phyloP scores from a whole-genome alignment of 2,888 invertebrate species.

The Sinotaia quadrata region DNA sequence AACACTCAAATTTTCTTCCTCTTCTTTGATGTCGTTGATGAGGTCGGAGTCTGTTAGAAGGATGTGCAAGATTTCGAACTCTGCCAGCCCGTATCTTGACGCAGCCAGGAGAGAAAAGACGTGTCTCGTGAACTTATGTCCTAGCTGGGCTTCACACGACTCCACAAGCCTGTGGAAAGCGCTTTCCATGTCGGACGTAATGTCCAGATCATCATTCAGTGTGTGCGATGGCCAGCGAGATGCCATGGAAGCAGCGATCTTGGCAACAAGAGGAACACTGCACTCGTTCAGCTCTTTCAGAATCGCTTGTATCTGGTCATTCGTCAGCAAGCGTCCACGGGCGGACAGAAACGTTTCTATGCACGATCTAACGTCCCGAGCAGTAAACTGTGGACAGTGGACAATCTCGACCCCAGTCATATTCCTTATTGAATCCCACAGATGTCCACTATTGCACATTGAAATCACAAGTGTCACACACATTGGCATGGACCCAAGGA shows the following conservation, averaged over 20 bases:
- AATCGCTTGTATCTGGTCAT: constrained; percentile 32
- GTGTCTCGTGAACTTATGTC: constrained; percentile 34
- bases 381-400: not conserved
- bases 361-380: constrained; percentile 9
- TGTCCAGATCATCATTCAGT: constrained; percentile 27
- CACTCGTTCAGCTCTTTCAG: constrained; percentile 26
- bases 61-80: constrained; percentile 39
- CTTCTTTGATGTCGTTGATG: constrained; percentile 35
- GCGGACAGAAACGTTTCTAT: constrained; percentile 16
- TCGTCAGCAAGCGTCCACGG: constrained; percentile 25
- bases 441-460: constrained; percentile 7
- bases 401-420: constrained; percentile 12
- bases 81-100: constrained; percentile 36
- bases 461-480: constrained; percentile 32
- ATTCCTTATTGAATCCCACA: constrained; percentile 28
- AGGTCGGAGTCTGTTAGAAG: constrained; percentile 34
- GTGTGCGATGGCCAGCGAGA: constrained; percentile 39
- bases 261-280: constrained; percentile 28
- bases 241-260: constrained; percentile 23
- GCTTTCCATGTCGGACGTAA: constrained; percentile 21
- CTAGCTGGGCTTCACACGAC: constrained; percentile 31
- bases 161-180: constrained; percentile 33
- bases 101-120: constrained; percentile 34
- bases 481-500: constrained; percentile 31
- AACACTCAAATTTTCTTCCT: constrained; percentile 36